Evolutionary conservation across 1,140 invertebrate species (phyloP), one percentile per base, ranked within the genome.

Genomic region (Euura lappo): DNA sequence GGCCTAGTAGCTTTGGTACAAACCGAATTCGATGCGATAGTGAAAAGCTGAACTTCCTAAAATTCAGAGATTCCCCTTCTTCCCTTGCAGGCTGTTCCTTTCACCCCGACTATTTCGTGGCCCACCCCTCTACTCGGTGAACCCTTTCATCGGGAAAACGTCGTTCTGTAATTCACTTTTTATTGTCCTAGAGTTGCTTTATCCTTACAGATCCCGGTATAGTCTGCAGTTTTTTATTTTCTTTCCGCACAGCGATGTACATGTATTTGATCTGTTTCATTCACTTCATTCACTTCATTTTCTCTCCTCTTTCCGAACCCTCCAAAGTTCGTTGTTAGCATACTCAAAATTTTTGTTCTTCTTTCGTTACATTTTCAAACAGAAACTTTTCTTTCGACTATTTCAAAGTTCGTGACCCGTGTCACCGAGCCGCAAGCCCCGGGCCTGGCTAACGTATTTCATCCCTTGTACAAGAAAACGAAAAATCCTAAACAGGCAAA

Each of bases 1-100:
- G n/a, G n/a, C 5, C 11, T 28, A 7, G 45, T 44, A 43, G 11
- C n/a, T n/a, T n/a, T n/a, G 69, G 81, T 79, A 71, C 77, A 79
- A 83, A 78, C 80, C 79, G 80, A 83, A 84, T 84, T 79, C 79
- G 80, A 84, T 84, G 84, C 82, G 28, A 28, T 81, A 80, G 83
- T 80, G 13, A 11, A 81, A 83, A 83, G 81, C 82, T 79, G 79
- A 83, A 83, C 80, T 83, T 79, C 81, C 81, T 78, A 77, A 82
- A 83, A 82, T 83, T 77, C 79, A 79, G 78, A 81, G 80, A 75
- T 71, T 45, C 74, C 42, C 60, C 60, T 64, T 45, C 69, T 45
- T 43, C 45, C 10, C 47, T 42, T 44, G 7, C 44, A 44, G 45
- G 64, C n/a, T 51, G 44, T 68, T 74, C 45, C 64, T 67, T 60